Evolutionary conservation across 2,113 vertebrate genomes (phyloP).

Genomic region (Etheostoma spectabile): DNA sequence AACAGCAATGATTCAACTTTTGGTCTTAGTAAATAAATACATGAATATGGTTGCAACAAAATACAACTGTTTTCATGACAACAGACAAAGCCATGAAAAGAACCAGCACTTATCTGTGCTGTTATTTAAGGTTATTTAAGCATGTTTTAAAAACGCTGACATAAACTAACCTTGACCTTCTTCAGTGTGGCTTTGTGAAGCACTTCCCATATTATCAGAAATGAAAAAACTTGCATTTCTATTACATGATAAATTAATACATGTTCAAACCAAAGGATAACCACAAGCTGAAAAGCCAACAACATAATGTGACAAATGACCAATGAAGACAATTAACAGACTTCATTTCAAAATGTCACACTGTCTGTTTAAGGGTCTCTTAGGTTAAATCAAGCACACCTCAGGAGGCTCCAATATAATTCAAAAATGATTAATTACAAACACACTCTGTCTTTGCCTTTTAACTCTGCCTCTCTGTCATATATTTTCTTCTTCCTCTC

Average conservation of each 20-base stretch:
- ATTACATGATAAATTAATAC: constrained; percentile 24
- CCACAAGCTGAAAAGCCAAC: constrained; percentile 9
- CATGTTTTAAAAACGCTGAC: background rate
- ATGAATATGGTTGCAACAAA: background rate
- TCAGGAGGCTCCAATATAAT: constrained; percentile 25
- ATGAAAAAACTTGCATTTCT: constrained; percentile 16
- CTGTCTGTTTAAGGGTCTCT: constrained; percentile 34
- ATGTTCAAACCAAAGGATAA: constrained; percentile 3
- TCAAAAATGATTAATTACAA: constrained; percentile 21
- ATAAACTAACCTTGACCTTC: constrained; percentile 27
- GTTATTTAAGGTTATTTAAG: constrained; percentile 12
- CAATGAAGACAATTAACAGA: constrained; percentile 41
- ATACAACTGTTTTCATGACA: background rate
- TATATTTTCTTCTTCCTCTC: constrained; percentile 8
- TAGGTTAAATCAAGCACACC: constrained; percentile 29
- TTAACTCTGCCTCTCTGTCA: constrained; percentile 1
- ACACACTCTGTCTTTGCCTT: constrained; percentile 6
- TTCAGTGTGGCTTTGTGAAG: constrained; percentile 18
- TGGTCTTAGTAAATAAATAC: background rate
- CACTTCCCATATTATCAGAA: constrained; percentile 5
- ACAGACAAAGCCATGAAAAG: background rate
- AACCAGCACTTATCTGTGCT: background rate
- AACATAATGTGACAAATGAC: constrained; percentile 33
- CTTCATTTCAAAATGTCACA: constrained; percentile 45
- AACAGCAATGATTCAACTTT: background rate